Conservation (phyloP, 1,140 invertebrate species). For the Chelonus insularis region DNA sequence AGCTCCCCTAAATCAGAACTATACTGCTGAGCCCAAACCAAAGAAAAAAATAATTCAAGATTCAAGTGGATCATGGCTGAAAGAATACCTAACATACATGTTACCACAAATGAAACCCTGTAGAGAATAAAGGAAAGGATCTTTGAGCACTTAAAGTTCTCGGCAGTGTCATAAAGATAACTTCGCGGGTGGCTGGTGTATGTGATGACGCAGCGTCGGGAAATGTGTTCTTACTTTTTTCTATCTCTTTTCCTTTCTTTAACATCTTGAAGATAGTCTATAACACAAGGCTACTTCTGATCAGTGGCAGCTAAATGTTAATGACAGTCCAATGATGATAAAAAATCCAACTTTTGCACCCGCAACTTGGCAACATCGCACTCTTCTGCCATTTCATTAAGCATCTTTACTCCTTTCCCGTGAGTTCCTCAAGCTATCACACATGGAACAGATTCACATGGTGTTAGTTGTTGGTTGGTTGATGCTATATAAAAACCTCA, state of each 20-base stretch:
- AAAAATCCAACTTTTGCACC: not conserved
- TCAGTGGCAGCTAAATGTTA: not conserved
- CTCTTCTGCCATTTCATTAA: not conserved
- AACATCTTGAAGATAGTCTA: not conserved
- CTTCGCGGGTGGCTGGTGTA: slow-evolving; percentile 18
- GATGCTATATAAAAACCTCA: slow-evolving; percentile 9
- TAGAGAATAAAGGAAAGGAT: not conserved
- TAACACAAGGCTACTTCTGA: not conserved
- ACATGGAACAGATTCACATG: slow-evolving; percentile 4
- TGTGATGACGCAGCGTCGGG: slow-evolving; percentile 25
- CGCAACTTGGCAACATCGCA: slow-evolving; percentile 1
- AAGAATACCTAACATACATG: not conserved
- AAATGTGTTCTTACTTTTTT: slow-evolving; percentile 10
- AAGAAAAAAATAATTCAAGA: not conserved
- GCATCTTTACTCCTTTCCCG: not conserved
- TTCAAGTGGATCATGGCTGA: no score
- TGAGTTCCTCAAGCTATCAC: not conserved
- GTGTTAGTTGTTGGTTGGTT: not conserved
- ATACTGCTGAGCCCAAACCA: no score
- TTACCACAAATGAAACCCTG: not conserved
- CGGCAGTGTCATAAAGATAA: slow-evolving; percentile 25
- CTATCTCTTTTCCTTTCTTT: not conserved
- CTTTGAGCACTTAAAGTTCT: not conserved
- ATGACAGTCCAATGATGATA: not conserved
- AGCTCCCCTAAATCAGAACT: no score